Evolutionary conservation across 2,888 invertebrate genomes (phyloP).

Genomic region (Adela reaumurella): DNA sequence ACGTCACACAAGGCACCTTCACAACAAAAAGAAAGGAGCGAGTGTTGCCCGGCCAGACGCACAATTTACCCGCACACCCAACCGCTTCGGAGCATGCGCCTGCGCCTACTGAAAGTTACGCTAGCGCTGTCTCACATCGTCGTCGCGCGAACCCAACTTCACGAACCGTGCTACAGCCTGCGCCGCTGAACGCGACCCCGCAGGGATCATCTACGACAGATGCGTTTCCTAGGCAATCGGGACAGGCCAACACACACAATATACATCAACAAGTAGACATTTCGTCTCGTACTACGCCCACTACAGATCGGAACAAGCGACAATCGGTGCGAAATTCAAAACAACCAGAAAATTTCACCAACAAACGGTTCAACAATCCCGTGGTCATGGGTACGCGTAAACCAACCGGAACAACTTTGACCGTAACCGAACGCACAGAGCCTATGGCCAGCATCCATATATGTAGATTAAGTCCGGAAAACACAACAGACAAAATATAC

Average conservation of each 20-base stretch:
- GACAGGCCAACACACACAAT: no score
- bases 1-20: background rate
- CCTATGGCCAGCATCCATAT: background rate
- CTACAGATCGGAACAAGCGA: no score
- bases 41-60: background rate
- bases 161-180: background rate
- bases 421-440: background rate
- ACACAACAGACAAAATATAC: background rate
- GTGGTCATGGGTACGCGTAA: background rate
- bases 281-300: no score
- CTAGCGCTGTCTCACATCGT: background rate
- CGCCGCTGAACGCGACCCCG: background rate
- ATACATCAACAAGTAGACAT: no score
- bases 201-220: background rate
- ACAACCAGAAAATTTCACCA: background rate
- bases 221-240: background rate
- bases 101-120: background rate
- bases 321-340: background rate
- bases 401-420: background rate
- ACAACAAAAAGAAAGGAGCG: background rate
- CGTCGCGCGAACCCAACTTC: background rate
- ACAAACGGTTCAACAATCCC: background rate
- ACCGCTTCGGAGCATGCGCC: background rate
- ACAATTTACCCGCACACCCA: background rate
- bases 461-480: background rate